Evolutionary conservation across 2,113 vertebrate genomes (phyloP).

Genomic region (Agelaius tricolor): DNA sequence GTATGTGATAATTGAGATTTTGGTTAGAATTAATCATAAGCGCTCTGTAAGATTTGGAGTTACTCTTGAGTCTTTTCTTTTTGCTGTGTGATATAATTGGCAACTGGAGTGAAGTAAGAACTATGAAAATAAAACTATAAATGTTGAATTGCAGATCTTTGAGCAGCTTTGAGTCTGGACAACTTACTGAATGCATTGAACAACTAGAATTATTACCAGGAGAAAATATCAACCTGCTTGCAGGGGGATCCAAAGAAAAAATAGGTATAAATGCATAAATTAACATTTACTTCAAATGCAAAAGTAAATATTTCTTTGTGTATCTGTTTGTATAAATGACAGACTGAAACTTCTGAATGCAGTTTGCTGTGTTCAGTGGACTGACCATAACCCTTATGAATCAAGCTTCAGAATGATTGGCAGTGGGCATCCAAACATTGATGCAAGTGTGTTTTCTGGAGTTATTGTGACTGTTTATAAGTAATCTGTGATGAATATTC

Average conservation of each 20-base stretch:
- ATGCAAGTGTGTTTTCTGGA: not conserved
- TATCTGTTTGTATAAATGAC: not conserved
- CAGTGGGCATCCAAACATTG: not conserved
- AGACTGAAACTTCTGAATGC: not conserved
- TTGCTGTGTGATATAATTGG: not conserved
- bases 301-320: not conserved
- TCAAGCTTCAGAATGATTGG: not conserved
- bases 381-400: not conserved
- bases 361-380: not conserved
- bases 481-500: not conserved
- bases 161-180: slow-evolving; percentile 91
- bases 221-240: slow-evolving; percentile 90
- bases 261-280: slow-evolving; percentile 79
- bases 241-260: slow-evolving; percentile 89
- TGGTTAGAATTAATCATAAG: not conserved
- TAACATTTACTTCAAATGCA: not conserved
- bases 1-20: not conserved
- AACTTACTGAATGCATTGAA: slow-evolving; percentile 86
- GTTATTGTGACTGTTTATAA: not conserved
- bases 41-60: not conserved
- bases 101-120: not conserved
- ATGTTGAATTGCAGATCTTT: slow-evolving; percentile 82
- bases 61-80: not conserved
- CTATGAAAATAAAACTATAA: slow-evolving; percentile 9
- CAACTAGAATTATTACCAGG: slow-evolving; percentile 94